phyloP scores from a whole-genome alignment of 2,113 vertebrate species.

The Microtus montanus region DNA sequence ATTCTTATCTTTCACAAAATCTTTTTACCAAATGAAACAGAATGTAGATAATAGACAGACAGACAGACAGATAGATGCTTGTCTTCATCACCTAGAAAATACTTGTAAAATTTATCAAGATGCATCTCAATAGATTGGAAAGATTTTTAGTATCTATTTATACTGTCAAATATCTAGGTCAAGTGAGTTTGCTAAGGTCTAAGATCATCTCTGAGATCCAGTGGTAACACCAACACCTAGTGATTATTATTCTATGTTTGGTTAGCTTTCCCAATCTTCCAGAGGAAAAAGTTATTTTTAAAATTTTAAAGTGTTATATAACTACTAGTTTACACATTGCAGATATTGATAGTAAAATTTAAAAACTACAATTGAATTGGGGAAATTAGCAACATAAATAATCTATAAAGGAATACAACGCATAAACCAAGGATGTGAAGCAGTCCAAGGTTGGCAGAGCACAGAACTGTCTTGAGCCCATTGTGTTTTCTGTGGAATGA shows the following conservation, averaged over 20 bases:
- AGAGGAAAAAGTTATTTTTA: background rate
- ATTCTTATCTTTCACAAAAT: constrained; percentile 32
- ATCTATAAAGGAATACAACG: background rate
- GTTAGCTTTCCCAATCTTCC: background rate
- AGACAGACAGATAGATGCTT: background rate
- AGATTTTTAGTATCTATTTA: constrained; percentile 44
- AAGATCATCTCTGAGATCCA: constrained; percentile 48
- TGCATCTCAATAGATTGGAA: constrained; percentile 5
- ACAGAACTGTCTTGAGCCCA: background rate
- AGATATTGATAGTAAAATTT: background rate
- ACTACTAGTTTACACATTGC: background rate
- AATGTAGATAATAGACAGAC: background rate
- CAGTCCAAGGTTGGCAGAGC: background rate
- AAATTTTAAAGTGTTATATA: background rate
- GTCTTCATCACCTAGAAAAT: constrained; percentile 29
- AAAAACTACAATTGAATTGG: background rate
- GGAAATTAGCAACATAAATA: background rate
- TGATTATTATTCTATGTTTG: constrained; percentile 64
- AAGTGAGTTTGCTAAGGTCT: constrained; percentile 14
- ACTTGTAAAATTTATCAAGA: background rate
- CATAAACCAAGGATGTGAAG: background rate
- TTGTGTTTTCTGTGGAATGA: background rate
- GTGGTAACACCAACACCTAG: constrained; percentile 69
- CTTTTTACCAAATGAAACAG: background rate
- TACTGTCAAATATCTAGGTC: constrained; percentile 58